Evolutionary conservation across 30 jellyfish, hydroid and myxozoan genomes (phyloP), one percentile per base, ranked within the genome.

Genomic region (Chrysaora quinquecirrha): DNA sequence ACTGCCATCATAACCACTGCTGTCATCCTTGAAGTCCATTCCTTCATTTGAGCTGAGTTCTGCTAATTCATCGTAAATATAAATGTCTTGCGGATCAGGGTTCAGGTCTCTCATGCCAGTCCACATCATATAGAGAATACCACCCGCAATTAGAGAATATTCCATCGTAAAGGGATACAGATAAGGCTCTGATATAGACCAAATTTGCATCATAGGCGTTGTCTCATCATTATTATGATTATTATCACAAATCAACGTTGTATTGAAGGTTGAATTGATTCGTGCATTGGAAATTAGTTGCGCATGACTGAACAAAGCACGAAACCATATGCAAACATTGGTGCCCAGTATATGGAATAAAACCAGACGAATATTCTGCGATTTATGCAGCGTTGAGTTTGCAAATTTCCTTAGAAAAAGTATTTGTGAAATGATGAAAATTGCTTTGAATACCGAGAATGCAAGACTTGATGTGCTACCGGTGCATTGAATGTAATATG

Each of bases 31-130:
- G 56, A 85, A 91, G 71, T 91, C 96, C 12, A 82, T 91, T 25
- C 69, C 85, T 38, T 90, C 97, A 21, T 80, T 84, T 6, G 84
- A 76, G 50, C 80, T 71, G 76, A 74, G 69, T 58, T 87, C 96
- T 1, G 90, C 82, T 22, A 91, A 35, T 71, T 91, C 98, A 75
- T 91, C 98, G 66, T 91, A 91, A 4, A 91, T 91, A 63, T 91
- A 91, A 52, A 91, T 91, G 85, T 91, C 98, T 62, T 84, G 98
- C 18, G 98, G 98, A 58, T 91, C 98, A 23, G 96, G 98, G 60
- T 91, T 96, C 64, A 91, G 49, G 75, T 91, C 98, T 38, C 98
- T 48, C 94, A 91, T 70, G 32, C 98, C 98, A 48, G 96, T 91
- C 98, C 98, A 91, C 98, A 91, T 91, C 81, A 96, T 91, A 74